These are phyloP conservation scores for Rhinophrynus dorsalis DNA, from an alignment of 2,797 vertebrate genomes.

Conservation along the genomic window DNA sequence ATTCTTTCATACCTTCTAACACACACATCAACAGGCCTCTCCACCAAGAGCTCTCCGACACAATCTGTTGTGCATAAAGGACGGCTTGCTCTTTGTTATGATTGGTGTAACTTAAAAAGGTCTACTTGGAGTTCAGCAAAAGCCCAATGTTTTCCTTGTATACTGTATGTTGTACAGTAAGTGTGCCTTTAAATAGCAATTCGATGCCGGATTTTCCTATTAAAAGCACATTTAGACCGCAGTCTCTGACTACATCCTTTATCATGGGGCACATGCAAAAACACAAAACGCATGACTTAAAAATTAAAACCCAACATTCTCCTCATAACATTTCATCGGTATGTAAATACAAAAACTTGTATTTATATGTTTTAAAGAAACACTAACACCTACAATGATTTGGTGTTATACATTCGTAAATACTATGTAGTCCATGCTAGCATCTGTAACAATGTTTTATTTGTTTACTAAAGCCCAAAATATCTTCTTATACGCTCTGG, in stretches of 20 bases:
- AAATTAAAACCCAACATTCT: too few relatives aligned
- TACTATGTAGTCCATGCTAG: too few relatives aligned
- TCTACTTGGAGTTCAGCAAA: background rate
- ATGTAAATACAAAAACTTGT: too few relatives aligned
- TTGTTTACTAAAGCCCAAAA: too few relatives aligned
- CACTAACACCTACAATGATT: too few relatives aligned
- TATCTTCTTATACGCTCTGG: too few relatives aligned
- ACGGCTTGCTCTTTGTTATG: background rate
- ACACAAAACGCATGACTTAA: background rate
- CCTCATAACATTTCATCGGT: too few relatives aligned
- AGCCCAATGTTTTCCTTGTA: background rate
- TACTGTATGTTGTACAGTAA: background rate
- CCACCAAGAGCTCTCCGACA: background rate
- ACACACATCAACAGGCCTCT: background rate
- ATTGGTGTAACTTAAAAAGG: background rate
- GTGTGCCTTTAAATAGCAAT: background rate
- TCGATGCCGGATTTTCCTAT: background rate
- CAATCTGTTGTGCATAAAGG: background rate
- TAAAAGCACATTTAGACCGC: background rate
- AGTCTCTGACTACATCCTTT: background rate
- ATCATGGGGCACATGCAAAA: background rate
- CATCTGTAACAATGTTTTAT: too few relatives aligned
- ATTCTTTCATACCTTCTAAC: slow-evolving; percentile 5
- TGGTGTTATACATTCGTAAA: too few relatives aligned
- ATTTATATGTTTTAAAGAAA: too few relatives aligned